phyloP scores from a whole-genome alignment of 2,113 vertebrate species.

The Opisthocomus hoazin region DNA sequence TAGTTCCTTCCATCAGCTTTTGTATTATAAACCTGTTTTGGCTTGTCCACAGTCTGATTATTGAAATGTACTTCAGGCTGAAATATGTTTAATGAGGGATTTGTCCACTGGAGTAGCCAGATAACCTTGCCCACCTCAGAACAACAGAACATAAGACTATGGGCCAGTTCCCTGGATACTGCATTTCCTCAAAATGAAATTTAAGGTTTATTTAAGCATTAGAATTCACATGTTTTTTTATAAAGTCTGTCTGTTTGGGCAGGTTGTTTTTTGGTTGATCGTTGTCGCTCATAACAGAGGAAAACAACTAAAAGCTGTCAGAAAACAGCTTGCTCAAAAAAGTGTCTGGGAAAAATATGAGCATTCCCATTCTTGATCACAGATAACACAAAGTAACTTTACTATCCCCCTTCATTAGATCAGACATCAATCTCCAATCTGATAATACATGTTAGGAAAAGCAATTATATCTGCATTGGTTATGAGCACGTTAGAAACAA shows the following conservation, averaged over 20 bases:
- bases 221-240: not conserved
- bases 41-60: not conserved
- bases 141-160: not conserved
- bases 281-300: not conserved
- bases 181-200: constrained; percentile 40
- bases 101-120: not conserved
- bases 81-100: not conserved
- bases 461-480: constrained; percentile 64
- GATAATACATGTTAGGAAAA: constrained; percentile 44
- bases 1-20: not conserved
- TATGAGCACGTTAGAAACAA: constrained; percentile 60
- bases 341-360: not conserved
- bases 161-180: not conserved
- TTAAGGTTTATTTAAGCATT: constrained; percentile 35
- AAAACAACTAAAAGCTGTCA: not conserved
- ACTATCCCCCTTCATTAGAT: constrained; percentile 9
- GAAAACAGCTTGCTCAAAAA: not conserved
- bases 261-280: not conserved
- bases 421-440: constrained; percentile 9
- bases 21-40: not conserved
- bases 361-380: not conserved
- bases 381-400: constrained; percentile 23
- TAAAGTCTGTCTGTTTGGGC: not conserved
- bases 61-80: constrained; percentile 20
- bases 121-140: constrained; percentile 25